Evolutionary conservation across 92 coral and sea anemone species (phyloP).

Genomic region (Micromussa lordhowensis): DNA sequence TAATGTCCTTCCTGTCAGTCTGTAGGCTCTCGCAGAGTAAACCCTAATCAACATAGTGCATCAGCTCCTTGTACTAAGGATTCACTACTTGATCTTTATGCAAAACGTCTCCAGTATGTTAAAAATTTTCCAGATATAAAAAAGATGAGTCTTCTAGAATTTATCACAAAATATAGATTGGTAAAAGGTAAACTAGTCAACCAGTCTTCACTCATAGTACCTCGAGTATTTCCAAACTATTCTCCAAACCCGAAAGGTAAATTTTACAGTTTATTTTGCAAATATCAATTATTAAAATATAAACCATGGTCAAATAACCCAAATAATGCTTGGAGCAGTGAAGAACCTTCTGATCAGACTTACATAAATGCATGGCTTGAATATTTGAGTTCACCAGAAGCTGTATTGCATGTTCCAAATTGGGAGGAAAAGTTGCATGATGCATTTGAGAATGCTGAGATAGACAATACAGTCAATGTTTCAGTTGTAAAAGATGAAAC

Average conservation of each 20-base stretch:
- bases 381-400: no score
- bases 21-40: constrained; percentile 48
- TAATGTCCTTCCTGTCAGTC: constrained; percentile 34
- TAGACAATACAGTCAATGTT: no score
- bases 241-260: no score
- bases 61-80: constrained; percentile 48
- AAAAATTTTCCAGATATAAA: constrained; percentile 14
- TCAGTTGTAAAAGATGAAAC: no score
- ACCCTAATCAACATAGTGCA: constrained; percentile 2
- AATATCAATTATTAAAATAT: constrained; percentile 61
- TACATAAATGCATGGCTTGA: not conserved
- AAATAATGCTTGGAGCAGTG: constrained; percentile 61
- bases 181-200: constrained; percentile 49
- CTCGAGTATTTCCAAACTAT: no score
- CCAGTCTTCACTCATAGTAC: constrained; percentile 1
- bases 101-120: constrained; percentile 49
- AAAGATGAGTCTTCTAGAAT: constrained; percentile 45
- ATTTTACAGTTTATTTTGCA: not conserved
- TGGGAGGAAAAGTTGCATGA: no score
- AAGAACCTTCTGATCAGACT: constrained; percentile 47
- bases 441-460: no score
- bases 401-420: no score
- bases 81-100: constrained; percentile 68
- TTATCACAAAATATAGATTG: constrained; percentile 34
- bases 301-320: constrained; percentile 69